Conservation (phyloP, 2,113 vertebrate genomes). For the Scatophagus argus region DNA sequence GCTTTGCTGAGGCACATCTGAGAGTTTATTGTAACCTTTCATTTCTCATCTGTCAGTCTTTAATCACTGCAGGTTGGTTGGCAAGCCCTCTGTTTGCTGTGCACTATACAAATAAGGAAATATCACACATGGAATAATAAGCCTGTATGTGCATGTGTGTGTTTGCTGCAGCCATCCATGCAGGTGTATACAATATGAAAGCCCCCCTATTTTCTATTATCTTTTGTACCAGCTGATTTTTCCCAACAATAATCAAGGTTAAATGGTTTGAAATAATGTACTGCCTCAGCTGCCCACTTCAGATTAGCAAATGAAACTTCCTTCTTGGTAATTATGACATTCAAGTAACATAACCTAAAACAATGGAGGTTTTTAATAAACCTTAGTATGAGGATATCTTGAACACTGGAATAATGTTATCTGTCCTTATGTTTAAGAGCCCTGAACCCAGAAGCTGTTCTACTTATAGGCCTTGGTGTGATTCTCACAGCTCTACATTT, state of each 20-base stretch:
- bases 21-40: constrained; percentile 46
- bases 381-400: constrained; percentile 24
- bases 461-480: constrained; percentile 32
- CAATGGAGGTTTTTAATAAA: constrained; percentile 69
- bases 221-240: constrained; percentile 21
- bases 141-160: neutral
- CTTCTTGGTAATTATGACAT: constrained; percentile 33
- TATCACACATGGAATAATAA: neutral
- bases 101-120: constrained; percentile 25
- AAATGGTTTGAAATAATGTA: constrained; percentile 33
- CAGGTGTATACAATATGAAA: neutral
- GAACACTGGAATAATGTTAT: constrained; percentile 68
- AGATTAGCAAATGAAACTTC: constrained; percentile 61
- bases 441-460: constrained; percentile 13
- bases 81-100: constrained; percentile 4
- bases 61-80: constrained; percentile 49
- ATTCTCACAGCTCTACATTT: constrained; percentile 47
- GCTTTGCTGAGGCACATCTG: constrained; percentile 41
- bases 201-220: constrained; percentile 5
- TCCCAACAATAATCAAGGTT: constrained; percentile 42
- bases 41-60: constrained; percentile 57
- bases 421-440: constrained; percentile 70
- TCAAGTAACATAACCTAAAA: constrained; percentile 37
- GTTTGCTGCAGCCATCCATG: constrained; percentile 14
- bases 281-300: constrained; percentile 45